A percentile compares a stretch with the other conserved stretches of the same genome.
phyloP scores from a whole-genome alignment of 1,140 invertebrate species.

The Drosophila micromelanica region DNA sequence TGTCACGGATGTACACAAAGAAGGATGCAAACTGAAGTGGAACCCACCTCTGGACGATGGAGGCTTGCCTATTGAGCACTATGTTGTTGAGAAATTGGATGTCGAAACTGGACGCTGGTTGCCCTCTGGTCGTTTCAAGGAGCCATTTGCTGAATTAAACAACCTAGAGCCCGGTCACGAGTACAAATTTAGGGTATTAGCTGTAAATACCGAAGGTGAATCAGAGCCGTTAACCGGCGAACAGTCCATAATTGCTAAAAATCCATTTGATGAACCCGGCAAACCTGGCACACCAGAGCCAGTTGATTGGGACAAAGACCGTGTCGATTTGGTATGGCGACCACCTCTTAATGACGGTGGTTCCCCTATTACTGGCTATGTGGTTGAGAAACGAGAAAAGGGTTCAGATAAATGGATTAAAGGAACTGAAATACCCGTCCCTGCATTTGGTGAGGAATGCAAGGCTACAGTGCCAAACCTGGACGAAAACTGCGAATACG shows the following conservation, averaged over 20 bases:
- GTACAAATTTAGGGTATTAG: constrained; percentile 98
- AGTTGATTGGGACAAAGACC: constrained; percentile 97
- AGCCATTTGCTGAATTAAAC: constrained; percentile 93
- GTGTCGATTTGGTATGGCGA: constrained; percentile 96
- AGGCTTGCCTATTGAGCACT: constrained; percentile 95
- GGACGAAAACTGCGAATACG: constrained; percentile 97
- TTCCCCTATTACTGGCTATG: constrained; percentile 95
- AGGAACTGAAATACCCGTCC: constrained; percentile 89
- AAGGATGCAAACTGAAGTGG: constrained; percentile 97
- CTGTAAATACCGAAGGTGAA: constrained; percentile 97
- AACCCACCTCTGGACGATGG: constrained; percentile 96
- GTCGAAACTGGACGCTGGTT: constrained; percentile 93
- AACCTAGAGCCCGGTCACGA: constrained; percentile 96
- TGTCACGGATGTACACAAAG: constrained; percentile 94
- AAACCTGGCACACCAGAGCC: constrained; percentile 94
- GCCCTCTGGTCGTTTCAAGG: constrained; percentile 91
- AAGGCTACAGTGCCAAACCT: constrained; percentile 95
- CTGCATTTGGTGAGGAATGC: constrained; percentile 86
- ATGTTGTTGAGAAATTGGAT: constrained; percentile 96
- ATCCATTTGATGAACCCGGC: constrained; percentile 98
- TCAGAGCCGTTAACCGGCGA: constrained; percentile 96
- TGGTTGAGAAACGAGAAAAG: constrained; percentile 97
- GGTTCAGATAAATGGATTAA: constrained; percentile 94
- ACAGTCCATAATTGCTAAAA: constrained; percentile 96
- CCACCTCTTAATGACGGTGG: constrained; percentile 95